These are phyloP conservation scores for Lophura nycthemera DNA, from an alignment of 2,113 vertebrate genomes.

Conservation along the genomic window DNA sequence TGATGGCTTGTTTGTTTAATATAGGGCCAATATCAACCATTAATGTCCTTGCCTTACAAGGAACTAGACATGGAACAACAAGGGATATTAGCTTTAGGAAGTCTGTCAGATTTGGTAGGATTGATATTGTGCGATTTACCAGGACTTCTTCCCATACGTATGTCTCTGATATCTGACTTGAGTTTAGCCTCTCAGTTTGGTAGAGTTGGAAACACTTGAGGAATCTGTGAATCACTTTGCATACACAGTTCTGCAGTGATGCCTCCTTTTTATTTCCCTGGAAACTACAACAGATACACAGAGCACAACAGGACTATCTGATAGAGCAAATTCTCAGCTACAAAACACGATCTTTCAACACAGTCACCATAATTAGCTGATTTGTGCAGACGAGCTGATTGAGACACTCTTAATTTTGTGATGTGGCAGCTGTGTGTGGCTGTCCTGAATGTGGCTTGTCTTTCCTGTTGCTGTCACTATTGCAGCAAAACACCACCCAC, in stretches of 20 bases:
- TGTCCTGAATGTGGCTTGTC: too few species aligned
- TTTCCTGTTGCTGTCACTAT: too few species aligned
- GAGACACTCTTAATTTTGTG: too few species aligned
- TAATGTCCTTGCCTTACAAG: neutral
- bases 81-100: constrained; percentile 11
- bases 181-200: constrained; percentile 38
- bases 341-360: too few species aligned
- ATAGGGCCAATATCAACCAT: neutral
- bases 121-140: constrained; percentile 3
- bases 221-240: constrained; percentile 28
- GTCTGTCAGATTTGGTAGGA: neutral
- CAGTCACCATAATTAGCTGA: too few species aligned
- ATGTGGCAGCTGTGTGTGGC: too few species aligned
- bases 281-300: too few species aligned
- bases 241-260: neutral
- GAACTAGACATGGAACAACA: neutral
- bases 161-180: neutral
- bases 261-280: too few species aligned
- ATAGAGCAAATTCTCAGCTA: too few species aligned
- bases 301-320: too few species aligned
- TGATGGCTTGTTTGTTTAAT: neutral
- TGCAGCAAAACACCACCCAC: too few species aligned
- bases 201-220: neutral
- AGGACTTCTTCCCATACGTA: neutral
- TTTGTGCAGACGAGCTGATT: too few species aligned